Evolutionary conservation across 2,797 vertebrate genomes (phyloP), one percentile per base, ranked within the genome.

Genomic region (Paedocypris micromegethes): DNA sequence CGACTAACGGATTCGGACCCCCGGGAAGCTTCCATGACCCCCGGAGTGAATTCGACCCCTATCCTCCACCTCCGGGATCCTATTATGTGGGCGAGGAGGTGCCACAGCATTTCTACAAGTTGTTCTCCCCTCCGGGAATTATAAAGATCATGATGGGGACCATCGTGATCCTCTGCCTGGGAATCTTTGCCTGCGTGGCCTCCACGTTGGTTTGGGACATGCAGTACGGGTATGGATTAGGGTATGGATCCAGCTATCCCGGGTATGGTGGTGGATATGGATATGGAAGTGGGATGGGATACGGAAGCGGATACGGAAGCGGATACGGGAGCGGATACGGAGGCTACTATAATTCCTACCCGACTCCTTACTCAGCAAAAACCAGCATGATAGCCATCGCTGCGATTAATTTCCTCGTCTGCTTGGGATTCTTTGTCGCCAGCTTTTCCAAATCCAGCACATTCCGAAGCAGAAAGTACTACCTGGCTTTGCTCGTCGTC

Each of bases 191-290:
- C 61, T 96, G 93, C 0, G 93, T 94, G 64, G 94, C 93, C 5
- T 95, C 94, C 69, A 96, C 94, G 0, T 82, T 96, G 53, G 91
- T 92, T 80, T 96, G 94, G 94, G 91, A 94, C 8, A 90, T 90
- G 5, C 86, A 91, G 64, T 94, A 93, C 0, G 88, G 91, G 64
- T 94, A 93, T 0, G 88, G 88, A 2, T 70, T 39, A 0, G 85
- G 72, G 0, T 66, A 58, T 0, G 75, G 74, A 37, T 47, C 49
- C 7, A 66, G 61, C 52, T 64, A 54, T 64, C 44, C 59, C 2
- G 5, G 62, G n/a, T 64, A 64, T 43, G 23, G 23, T 23, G 23
- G 23, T 23, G 23, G 23, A 23, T 46, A 48, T 52, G 62, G 62
- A 3, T 72, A 72, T 2, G 77, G 77, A 3, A 7, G 59, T 4